Evolutionary conservation across 2,797 vertebrate genomes (phyloP).

Genomic region (Helostoma temminkii): DNA sequence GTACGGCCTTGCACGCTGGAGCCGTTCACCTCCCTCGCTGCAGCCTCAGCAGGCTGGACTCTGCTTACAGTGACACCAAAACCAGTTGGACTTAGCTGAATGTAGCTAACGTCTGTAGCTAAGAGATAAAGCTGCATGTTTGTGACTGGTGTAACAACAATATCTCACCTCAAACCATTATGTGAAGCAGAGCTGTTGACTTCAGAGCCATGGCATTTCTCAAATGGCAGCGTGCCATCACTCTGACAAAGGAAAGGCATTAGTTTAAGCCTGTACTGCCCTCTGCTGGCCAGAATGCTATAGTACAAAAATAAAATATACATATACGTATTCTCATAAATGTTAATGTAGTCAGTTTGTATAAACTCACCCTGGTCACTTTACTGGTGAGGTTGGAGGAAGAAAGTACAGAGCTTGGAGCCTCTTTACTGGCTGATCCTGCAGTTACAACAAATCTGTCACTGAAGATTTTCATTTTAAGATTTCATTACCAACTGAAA

Average conservation of each 20-base stretch:
- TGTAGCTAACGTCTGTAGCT: neutral
- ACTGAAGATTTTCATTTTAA: too few species aligned
- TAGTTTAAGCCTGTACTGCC: constrained; percentile 30
- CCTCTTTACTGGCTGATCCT: constrained; percentile 28
- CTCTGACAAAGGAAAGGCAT: constrained; percentile 40
- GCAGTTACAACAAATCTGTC: constrained; percentile 3
- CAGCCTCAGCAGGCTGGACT: constrained; percentile 53
- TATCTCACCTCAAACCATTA: constrained; percentile 58
- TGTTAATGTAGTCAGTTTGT: neutral
- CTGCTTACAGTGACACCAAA: too few species aligned
- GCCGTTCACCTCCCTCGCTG: constrained; percentile 65
- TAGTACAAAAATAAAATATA: neutral
- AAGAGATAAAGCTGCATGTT: neutral
- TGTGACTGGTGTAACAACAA: neutral
- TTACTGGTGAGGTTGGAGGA: constrained; percentile 58
- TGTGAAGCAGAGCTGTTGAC: constrained; percentile 55
- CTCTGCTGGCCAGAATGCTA: constrained; percentile 36
- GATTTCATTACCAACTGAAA: too few species aligned
- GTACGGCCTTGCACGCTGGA: constrained; percentile 35
- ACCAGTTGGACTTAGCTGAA: neutral
- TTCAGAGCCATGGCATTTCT: constrained; percentile 62
- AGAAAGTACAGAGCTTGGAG: constrained; percentile 27
- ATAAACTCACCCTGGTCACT: constrained; percentile 68
- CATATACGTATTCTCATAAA: neutral
- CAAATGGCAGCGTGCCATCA: constrained; percentile 66